phyloP scores from a whole-genome alignment of 2,797 vertebrate species.

The Selene dorsalis region DNA sequence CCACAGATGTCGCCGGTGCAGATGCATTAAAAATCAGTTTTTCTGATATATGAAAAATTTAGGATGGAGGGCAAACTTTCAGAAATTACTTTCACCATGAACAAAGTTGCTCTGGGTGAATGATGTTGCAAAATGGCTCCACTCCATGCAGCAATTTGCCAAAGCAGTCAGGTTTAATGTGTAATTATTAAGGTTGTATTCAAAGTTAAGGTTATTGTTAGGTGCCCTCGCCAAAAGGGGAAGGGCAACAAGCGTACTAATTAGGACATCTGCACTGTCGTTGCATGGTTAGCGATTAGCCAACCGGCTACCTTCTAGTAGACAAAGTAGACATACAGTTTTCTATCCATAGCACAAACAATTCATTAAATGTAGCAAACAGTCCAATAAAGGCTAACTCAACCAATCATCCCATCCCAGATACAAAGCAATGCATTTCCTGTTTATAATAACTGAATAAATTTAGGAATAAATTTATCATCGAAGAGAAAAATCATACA shows the following conservation, averaged over 20 bases:
- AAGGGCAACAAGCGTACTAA: constrained; percentile 45
- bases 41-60: constrained; percentile 4
- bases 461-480: too few species aligned
- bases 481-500: neutral
- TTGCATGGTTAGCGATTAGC: constrained; percentile 4
- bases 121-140: constrained; percentile 16
- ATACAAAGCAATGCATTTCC: constrained; percentile 25
- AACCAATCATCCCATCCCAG: constrained; percentile 40
- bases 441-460: constrained; percentile 2
- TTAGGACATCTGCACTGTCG: constrained; percentile 27
- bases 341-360: constrained; percentile 35
- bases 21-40: too few species aligned
- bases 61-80: neutral
- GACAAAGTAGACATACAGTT: constrained; percentile 31
- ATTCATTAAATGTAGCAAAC: constrained; percentile 38
- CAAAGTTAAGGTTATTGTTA: constrained; percentile 43
- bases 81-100: constrained; percentile 1
- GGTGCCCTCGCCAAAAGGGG: constrained; percentile 17
- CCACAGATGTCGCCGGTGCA: too few species aligned
- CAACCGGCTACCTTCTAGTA: neutral
- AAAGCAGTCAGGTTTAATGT: constrained; percentile 31
- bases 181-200: constrained; percentile 22
- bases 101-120: neutral
- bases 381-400: constrained; percentile 41
- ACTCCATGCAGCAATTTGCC: constrained; percentile 18